phyloP scores from a whole-genome alignment of 2,888 invertebrate genomes.

The Coecobrya sp. region DNA sequence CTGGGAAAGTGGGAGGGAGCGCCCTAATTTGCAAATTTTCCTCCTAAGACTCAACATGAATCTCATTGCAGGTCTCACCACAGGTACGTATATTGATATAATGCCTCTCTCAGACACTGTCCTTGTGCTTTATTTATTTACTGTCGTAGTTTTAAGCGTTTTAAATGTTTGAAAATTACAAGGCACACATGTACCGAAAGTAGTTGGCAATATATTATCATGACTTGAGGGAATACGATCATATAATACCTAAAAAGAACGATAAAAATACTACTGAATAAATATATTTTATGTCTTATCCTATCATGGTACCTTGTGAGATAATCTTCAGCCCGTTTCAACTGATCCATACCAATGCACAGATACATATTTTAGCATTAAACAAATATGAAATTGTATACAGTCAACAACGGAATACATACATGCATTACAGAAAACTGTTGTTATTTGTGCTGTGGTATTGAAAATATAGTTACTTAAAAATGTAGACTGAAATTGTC shows the following conservation, averaged over 20 bases:
- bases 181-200: conserved; percentile 3
- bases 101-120: not conserved
- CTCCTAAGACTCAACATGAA: conserved; percentile 85
- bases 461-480: too few relatives aligned
- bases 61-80: conserved; percentile 85
- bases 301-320: conserved; percentile 5
- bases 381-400: not conserved
- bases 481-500: not conserved
- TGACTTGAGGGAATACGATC: conserved; percentile 14
- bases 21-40: conserved; percentile 85
- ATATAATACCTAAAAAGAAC: not conserved
- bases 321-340: conserved; percentile 66
- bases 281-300: conserved; percentile 19
- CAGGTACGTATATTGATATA: conserved; percentile 78
- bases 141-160: conserved; percentile 33
- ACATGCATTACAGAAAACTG: too few relatives aligned
- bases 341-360: not conserved
- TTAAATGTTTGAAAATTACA: conserved; percentile 63
- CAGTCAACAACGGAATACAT: too few relatives aligned
- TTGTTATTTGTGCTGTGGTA: too few relatives aligned
- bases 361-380: not conserved
- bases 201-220: conserved; percentile 31
- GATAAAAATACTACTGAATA: conserved; percentile 14
- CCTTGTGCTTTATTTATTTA: conserved; percentile 23
- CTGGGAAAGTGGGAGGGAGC: conserved; percentile 84